These are phyloP conservation scores for Diarsia mendica DNA, from an alignment of 2,888 invertebrate genomes.

Conservation along the genomic window DNA sequence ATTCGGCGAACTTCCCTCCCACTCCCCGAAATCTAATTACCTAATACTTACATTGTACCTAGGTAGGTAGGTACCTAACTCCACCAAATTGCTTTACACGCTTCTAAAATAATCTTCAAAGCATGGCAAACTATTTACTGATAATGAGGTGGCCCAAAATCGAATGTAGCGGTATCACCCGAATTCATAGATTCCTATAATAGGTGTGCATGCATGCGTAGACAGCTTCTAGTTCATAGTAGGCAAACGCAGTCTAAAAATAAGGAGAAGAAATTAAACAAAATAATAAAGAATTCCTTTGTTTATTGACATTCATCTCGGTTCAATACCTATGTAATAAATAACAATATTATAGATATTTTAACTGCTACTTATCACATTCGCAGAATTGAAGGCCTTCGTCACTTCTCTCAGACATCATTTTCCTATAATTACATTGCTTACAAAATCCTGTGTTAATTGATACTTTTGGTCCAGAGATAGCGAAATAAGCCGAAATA, in stretches of 20 bases:
- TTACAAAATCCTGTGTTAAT: slow-evolving; percentile 35
- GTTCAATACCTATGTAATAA: slow-evolving; percentile 56
- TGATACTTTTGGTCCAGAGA: slow-evolving; percentile 33
- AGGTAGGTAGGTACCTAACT: not conserved
- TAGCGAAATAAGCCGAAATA: slow-evolving; percentile 35
- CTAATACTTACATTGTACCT: not conserved
- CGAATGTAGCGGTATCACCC: not conserved
- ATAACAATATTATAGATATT: slow-evolving; percentile 59
- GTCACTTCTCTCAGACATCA: slow-evolving; percentile 33
- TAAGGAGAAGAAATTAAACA: slow-evolving; percentile 24
- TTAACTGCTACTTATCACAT: slow-evolving; percentile 65
- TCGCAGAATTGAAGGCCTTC: slow-evolving; percentile 50
- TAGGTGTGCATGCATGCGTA: not conserved
- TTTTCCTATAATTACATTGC: slow-evolving; percentile 11
- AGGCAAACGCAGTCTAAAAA: too few relatives aligned
- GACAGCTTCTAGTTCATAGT: not conserved
- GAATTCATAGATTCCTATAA: not conserved
- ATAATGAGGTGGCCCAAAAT: not conserved
- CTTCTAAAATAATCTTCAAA: not conserved
- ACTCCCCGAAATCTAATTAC: slow-evolving; percentile 6
- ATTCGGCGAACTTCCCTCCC: not conserved
- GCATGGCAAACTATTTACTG: not conserved
- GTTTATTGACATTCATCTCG: slow-evolving; percentile 59
- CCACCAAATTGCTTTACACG: not conserved
- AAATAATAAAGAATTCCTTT: slow-evolving; percentile 26